phyloP scores from a whole-genome alignment of 2,888 invertebrate genomes.

The Bembecia ichneumoniformis region DNA sequence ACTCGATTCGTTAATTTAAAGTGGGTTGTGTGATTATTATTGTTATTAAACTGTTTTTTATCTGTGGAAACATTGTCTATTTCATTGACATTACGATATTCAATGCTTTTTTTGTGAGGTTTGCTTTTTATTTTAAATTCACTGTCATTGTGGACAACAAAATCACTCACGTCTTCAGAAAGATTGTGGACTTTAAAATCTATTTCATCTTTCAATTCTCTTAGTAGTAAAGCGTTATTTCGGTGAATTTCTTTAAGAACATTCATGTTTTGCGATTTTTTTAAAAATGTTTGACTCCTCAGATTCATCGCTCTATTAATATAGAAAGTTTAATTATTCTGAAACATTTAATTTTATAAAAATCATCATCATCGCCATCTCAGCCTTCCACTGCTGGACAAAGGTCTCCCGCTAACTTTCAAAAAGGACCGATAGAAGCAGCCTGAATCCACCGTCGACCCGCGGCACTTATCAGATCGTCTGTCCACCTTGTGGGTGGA shows the following conservation, averaged over 20 bases:
- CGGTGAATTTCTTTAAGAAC: not conserved
- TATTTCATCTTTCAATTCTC: conserved; percentile 16
- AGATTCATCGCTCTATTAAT: conserved; percentile 20
- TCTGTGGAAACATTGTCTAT: not conserved
- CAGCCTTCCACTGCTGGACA: too few relatives aligned
- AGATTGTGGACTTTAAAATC: conserved; percentile 24
- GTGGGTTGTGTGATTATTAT: not conserved
- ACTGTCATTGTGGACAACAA: conserved; percentile 33
- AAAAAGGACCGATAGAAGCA: too few relatives aligned
- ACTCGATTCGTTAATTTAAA: too few relatives aligned
- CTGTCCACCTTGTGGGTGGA: too few relatives aligned
- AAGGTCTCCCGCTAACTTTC: too few relatives aligned
- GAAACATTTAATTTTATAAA: too few relatives aligned
- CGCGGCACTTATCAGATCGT: too few relatives aligned
- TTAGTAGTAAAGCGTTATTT: not conserved
- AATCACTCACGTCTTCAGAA: conserved; percentile 23
- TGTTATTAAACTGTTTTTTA: too few relatives aligned
- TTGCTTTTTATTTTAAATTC: conserved; percentile 38
- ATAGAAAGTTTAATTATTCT: too few relatives aligned
- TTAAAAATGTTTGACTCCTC: conserved; percentile 38
- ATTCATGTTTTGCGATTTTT: conserved; percentile 18
- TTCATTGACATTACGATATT: conserved; percentile 1
- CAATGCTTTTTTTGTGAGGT: conserved; percentile 9
- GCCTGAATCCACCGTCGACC: too few relatives aligned
- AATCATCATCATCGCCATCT: too few relatives aligned